phyloP scores from a whole-genome alignment of 2,888 invertebrate genomes.

The Oxyscelio sp. region DNA sequence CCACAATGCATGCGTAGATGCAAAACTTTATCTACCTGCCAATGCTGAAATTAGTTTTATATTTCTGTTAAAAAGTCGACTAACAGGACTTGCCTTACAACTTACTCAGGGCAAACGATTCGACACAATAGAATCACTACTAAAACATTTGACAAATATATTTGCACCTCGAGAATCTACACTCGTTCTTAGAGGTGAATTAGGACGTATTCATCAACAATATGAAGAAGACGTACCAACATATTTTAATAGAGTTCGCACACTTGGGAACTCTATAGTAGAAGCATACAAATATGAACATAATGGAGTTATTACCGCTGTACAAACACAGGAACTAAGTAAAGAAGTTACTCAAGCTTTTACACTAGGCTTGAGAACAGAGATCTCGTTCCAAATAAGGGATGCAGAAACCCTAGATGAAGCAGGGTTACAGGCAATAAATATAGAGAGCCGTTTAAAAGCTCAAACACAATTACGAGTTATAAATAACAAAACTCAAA shows the following conservation, averaged over 20 bases:
- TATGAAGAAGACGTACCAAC: constrained; percentile 13
- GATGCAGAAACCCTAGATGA: too few species aligned
- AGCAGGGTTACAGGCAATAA: too few species aligned
- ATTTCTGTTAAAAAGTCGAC: neutral
- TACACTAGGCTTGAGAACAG: too few species aligned
- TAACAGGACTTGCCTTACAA: neutral
- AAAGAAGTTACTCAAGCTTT: too few species aligned
- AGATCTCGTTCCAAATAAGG: too few species aligned
- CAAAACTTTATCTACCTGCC: neutral
- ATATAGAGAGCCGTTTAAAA: too few species aligned
- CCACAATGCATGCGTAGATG: neutral
- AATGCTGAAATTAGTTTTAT: neutral
- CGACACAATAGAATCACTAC: neutral
- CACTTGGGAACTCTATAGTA: neutral
- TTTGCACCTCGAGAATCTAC: constrained; percentile 15
- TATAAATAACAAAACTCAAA: too few species aligned
- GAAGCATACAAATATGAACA: constrained; percentile 7
- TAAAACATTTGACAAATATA: neutral
- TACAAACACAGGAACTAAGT: too few species aligned
- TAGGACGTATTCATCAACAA: neutral
- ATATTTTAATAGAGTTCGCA: neutral
- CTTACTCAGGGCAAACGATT: constrained; percentile 9
- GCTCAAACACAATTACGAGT: too few species aligned
- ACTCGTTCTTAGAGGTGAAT: neutral
- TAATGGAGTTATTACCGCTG: neutral